A percentile compares a stretch with the other conserved stretches of the same genome.
These are phyloP conservation scores for Anorthoa munda DNA, from an alignment of 2,888 invertebrate genomes.

Conservation along the genomic window DNA sequence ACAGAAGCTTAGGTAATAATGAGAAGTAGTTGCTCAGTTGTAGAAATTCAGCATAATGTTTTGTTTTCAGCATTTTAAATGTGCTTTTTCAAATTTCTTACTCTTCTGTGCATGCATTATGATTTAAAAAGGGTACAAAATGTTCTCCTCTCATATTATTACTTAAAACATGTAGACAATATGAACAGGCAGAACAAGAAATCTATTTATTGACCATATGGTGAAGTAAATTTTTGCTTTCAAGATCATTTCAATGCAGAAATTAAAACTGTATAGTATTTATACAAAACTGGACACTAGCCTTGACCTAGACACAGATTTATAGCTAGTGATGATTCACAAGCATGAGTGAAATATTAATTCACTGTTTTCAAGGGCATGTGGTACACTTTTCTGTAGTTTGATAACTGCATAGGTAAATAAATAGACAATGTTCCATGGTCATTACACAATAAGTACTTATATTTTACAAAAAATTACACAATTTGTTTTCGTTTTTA, in stretches of 20 bases:
- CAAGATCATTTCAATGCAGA: conserved; percentile 8
- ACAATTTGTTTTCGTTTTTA: background rate
- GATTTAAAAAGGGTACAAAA: background rate
- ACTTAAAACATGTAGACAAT: too few species aligned
- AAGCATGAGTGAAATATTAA: conserved; percentile 10
- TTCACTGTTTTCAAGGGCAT: conserved; percentile 5
- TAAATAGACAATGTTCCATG: background rate
- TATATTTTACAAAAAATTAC: background rate
- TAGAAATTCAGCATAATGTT: too few species aligned
- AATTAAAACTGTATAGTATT: background rate
- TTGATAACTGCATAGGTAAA: background rate
- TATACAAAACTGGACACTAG: conserved; percentile 16
- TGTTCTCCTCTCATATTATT: too few species aligned
- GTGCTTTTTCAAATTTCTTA: background rate
- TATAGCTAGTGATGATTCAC: conserved; percentile 34
- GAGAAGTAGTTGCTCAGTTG: too few species aligned
- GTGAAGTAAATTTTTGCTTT: background rate
- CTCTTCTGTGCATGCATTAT: background rate
- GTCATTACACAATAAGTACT: background rate
- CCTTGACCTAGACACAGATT: conserved; percentile 24
- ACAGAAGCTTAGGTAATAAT: background rate
- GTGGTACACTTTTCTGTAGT: background rate
- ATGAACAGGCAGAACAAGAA: background rate
- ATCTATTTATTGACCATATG: conserved; percentile 9
- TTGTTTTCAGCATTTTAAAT: too few species aligned